Conservation (phyloP, 2,113 vertebrate species). For the Deroptyus accipitrinus region DNA sequence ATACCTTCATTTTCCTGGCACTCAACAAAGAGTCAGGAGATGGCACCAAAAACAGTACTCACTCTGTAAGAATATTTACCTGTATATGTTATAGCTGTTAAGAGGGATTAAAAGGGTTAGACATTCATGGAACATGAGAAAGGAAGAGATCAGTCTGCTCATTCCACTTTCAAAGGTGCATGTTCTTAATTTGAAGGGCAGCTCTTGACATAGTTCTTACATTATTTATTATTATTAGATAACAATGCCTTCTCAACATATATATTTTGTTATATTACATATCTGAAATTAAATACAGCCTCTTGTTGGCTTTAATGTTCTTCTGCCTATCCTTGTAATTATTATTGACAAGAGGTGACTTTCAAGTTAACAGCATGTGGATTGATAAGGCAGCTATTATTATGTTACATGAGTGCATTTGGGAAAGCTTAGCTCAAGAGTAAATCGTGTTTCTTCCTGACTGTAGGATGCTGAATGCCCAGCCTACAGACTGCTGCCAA, state of each 20-base stretch:
- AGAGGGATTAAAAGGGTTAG: neutral
- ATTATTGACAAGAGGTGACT: conserved; percentile 30
- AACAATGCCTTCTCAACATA: neutral
- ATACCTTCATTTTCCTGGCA: neutral
- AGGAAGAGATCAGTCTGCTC: conserved; percentile 23
- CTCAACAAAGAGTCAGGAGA: neutral
- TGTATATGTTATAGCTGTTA: neutral
- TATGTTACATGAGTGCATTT: neutral
- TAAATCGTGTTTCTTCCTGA: neutral
- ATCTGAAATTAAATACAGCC: conserved; percentile 31
- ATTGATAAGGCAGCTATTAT: neutral
- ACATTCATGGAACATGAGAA: neutral
- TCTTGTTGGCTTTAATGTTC: conserved; percentile 16
- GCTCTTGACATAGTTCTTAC: neutral
- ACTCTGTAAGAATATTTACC: neutral
- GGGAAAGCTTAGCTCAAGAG: neutral
- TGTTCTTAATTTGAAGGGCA: conserved; percentile 32
- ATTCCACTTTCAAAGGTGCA: conserved; percentile 22
- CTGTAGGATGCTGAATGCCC: neutral
- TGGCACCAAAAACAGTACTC: neutral
- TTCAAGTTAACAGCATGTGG: conserved; percentile 13
- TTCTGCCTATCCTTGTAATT: conserved; percentile 6
- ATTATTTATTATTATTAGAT: conserved; percentile 48
- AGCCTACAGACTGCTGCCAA: neutral
- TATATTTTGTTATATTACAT: conserved; percentile 50